phyloP scores from a whole-genome alignment of 2,113 vertebrate species.

The Bubo blakistoni region DNA sequence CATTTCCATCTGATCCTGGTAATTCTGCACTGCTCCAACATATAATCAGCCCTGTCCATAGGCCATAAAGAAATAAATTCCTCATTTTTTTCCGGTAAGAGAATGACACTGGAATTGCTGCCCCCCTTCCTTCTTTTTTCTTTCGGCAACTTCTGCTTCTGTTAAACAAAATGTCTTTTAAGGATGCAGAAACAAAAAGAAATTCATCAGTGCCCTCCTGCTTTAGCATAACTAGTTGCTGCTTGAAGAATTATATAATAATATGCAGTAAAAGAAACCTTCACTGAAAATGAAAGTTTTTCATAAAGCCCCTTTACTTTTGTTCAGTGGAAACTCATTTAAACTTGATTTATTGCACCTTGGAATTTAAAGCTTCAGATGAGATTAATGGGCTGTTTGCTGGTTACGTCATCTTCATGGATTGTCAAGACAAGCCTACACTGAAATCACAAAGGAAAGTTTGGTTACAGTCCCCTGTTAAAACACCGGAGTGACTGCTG shows the following conservation, averaged over 20 bases:
- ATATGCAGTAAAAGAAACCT: not conserved
- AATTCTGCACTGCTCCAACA: not conserved
- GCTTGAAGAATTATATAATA: not conserved
- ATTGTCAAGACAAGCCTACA: conserved; percentile 47
- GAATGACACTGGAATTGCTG: not conserved
- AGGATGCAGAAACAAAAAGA: not conserved
- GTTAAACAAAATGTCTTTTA: not conserved
- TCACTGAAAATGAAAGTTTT: conserved; percentile 3
- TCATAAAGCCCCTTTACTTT: conserved; percentile 16
- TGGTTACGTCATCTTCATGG: conserved; percentile 65
- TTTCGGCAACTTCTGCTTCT: not conserved
- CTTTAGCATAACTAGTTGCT: not conserved
- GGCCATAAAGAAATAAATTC: not conserved
- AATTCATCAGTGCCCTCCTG: not conserved
- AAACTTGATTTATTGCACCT: conserved; percentile 60
- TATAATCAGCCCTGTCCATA: not conserved
- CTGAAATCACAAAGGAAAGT: conserved; percentile 51
- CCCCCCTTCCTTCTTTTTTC: not conserved
- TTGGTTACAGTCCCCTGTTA: conserved; percentile 31
- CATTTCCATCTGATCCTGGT: not conserved
- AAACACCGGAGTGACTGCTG: not conserved
- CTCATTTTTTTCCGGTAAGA: not conserved
- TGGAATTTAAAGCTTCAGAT: conserved; percentile 48
- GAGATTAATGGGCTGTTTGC: conserved; percentile 66
- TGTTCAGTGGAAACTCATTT: conserved; percentile 53